phyloP scores from a whole-genome alignment of 2,113 vertebrate genomes.

The Anguilla japonica region DNA sequence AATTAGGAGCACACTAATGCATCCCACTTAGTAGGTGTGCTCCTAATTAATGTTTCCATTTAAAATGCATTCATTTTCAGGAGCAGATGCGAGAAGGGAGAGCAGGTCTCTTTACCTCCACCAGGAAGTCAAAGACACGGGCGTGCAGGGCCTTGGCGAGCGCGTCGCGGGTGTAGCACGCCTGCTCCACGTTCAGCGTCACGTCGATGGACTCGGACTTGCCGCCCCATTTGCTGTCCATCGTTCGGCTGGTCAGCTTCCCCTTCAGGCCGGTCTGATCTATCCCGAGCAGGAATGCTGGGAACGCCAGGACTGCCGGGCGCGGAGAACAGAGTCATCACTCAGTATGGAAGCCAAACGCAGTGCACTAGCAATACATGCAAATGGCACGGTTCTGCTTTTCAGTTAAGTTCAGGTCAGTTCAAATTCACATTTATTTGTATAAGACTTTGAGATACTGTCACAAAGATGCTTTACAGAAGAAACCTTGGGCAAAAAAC shows the following conservation, averaged over 20 bases:
- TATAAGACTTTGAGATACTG: too few relatives aligned
- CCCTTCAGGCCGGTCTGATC: slow-evolving; percentile 89
- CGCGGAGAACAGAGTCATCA: neutral
- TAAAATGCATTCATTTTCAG: too few relatives aligned
- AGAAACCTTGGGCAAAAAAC: too few relatives aligned
- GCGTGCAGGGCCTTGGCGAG: slow-evolving; percentile 94
- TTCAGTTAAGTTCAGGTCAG: too few relatives aligned
- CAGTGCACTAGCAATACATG: too few relatives aligned
- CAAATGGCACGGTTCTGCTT: too few relatives aligned
- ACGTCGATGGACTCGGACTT: slow-evolving; percentile 90
- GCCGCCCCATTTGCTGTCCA: slow-evolving; percentile 98
- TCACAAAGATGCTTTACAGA: too few relatives aligned
- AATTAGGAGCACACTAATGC: too few relatives aligned
- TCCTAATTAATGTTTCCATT: too few relatives aligned
- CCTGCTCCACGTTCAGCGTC: slow-evolving; percentile 95
- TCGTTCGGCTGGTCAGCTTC: slow-evolving; percentile 94
- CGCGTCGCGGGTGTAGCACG: slow-evolving; percentile 91
- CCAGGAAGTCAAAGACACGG: slow-evolving; percentile 90
- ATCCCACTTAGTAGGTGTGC: too few relatives aligned
- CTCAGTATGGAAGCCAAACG: neutral
- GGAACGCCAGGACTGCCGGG: slow-evolving; percentile 88
- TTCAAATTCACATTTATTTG: too few relatives aligned
- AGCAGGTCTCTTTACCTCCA: slow-evolving; percentile 76
- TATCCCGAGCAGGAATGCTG: slow-evolving; percentile 92
- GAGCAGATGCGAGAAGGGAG: neutral